Evolutionary conservation across 2,113 vertebrate genomes (phyloP).

Genomic region (Plecotus auritus): DNA sequence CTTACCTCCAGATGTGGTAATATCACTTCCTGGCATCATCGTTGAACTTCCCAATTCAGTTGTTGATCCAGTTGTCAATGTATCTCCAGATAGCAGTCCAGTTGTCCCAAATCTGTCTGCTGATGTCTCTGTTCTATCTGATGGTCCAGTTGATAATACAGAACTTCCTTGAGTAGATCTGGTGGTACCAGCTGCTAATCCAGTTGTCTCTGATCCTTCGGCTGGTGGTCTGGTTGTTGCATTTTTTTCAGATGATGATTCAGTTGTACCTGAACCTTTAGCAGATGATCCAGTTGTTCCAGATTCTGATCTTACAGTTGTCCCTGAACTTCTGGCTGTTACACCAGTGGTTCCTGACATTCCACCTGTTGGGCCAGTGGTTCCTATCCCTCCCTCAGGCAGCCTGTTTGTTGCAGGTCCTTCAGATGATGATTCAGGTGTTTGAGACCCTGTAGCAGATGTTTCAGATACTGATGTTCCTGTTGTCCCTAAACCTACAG

Average conservation of each 20-base stretch:
- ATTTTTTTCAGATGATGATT: not conserved
- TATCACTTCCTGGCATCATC: not conserved
- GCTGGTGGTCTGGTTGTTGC: not conserved
- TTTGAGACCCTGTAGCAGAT: rapidly evolving
- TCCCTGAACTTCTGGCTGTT: not conserved
- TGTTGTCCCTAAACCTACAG: no score
- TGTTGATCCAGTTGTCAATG: not conserved
- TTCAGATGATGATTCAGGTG: rapidly evolving
- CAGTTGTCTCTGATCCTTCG: not conserved
- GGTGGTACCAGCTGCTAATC: not conserved
- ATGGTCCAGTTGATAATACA: not conserved
- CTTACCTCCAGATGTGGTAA: not conserved
- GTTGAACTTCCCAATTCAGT: no score
- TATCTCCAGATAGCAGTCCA: not conserved
- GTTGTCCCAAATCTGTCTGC: not conserved
- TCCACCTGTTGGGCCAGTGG: rapidly evolving
- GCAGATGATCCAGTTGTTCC: rapidly evolving
- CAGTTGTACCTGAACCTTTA: no score
- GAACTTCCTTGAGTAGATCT: not conserved
- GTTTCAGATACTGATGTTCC: no score
- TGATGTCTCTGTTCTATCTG: not conserved
- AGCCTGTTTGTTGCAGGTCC: no score
- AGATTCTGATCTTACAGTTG: no score
- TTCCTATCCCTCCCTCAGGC: no score
- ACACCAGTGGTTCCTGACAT: no score